Percentiles rank a stretch among this genome's conserved stretches.
Evolutionary conservation across 2,888 invertebrate species (phyloP).

Genomic region (Drosophila melanocephala): DNA sequence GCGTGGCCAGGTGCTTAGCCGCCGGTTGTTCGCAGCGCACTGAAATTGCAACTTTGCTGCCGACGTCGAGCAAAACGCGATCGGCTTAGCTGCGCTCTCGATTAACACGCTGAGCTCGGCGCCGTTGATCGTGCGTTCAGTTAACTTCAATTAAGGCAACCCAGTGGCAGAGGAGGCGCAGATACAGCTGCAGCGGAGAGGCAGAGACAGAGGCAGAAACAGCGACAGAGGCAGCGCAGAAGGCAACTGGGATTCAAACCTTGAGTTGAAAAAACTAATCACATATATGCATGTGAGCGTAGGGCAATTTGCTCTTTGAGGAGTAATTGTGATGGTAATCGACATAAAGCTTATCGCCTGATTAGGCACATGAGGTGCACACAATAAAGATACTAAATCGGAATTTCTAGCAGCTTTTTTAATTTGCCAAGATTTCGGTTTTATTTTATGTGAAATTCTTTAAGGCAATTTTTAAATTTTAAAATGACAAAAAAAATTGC

Average conservation of each 20-base stretch:
- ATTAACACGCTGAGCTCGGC: constrained; percentile 9
- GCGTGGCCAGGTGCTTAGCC: constrained; percentile 68
- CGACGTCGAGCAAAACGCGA: constrained; percentile 59
- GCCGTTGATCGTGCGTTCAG: constrained; percentile 45
- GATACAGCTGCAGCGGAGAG: not conserved
- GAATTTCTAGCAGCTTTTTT: constrained; percentile 43
- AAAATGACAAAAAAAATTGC: not conserved
- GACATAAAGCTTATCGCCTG: constrained; percentile 79
- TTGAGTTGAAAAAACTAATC: constrained; percentile 42
- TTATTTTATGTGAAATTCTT: constrained; percentile 24
- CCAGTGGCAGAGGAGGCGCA: not conserved
- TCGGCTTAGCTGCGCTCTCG: constrained; percentile 27
- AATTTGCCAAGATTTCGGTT: constrained; percentile 40
- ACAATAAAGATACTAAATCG: constrained; percentile 68
- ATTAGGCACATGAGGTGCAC: constrained; percentile 56
- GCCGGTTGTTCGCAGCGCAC: constrained; percentile 75
- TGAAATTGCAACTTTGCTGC: constrained; percentile 51
- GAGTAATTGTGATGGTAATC: constrained; percentile 54
- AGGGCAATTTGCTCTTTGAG: constrained; percentile 46
- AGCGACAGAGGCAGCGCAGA: constrained; percentile 3
- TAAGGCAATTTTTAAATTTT: not conserved
- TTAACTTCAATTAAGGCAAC: constrained; percentile 69
- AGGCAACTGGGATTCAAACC: constrained; percentile 41
- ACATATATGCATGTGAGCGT: constrained; percentile 20
- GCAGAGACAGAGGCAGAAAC: not conserved